Evolutionary conservation across 2,113 vertebrate species (phyloP).

Genomic region (Peromyscus leucopus): DNA sequence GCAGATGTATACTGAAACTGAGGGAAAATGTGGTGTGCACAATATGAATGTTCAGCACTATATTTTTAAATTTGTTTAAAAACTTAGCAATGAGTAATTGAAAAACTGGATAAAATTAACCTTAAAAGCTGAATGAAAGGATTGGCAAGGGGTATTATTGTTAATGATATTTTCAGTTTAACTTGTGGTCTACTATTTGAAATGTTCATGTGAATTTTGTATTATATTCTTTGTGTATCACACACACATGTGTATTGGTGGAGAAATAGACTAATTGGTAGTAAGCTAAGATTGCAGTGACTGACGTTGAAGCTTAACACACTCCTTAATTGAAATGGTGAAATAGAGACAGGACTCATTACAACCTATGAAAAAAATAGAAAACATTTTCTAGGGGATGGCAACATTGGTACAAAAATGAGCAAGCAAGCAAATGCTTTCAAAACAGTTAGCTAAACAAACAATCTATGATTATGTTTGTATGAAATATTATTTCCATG

Average conservation of each 20-base stretch:
- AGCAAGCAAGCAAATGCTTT: conserved; percentile 26
- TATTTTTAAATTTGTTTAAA: conserved; percentile 27
- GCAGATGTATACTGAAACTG: background rate
- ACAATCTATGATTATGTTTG: conserved; percentile 44
- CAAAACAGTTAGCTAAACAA: conserved; percentile 68
- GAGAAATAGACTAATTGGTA: conserved; percentile 11
- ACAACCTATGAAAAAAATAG: conserved; percentile 63
- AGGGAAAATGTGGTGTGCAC: background rate
- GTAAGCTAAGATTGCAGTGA: background rate
- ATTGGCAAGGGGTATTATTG: background rate
- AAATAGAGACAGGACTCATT: conserved; percentile 76
- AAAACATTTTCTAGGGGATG: conserved; percentile 64
- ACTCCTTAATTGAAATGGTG: conserved; percentile 33
- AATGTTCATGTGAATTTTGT: background rate
- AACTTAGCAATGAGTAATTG: background rate
- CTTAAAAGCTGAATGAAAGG: background rate
- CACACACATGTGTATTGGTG: background rate
- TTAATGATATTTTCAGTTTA: background rate
- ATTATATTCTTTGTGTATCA: background rate
- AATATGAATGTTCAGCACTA: background rate
- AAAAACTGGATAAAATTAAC: conserved; percentile 32
- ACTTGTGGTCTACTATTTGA: background rate
- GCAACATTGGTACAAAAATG: conserved; percentile 44
- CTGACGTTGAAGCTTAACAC: background rate
- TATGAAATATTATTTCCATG: background rate